Conservation (phyloP, 2,113 vertebrate genomes). For the Periophthalmus modestus region DNA sequence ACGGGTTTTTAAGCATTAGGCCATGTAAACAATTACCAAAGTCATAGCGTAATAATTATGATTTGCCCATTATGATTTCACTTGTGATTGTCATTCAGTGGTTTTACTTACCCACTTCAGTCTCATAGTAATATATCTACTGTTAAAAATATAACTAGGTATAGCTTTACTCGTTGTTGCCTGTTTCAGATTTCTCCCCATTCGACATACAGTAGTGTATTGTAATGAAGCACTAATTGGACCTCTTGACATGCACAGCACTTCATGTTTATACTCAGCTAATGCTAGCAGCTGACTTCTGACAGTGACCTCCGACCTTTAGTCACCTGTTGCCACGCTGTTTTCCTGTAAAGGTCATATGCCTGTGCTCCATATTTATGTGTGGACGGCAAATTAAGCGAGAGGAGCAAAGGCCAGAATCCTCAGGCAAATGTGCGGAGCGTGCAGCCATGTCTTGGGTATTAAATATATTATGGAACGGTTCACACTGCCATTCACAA, state of each 20-base stretch:
- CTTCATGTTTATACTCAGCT: constrained; percentile 52
- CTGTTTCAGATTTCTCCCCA: constrained; percentile 23
- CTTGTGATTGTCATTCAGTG: no score
- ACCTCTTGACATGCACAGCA: constrained; percentile 54
- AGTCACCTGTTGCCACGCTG: constrained; percentile 35
- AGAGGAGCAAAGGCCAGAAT: constrained; percentile 67
- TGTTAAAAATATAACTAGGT: no score
- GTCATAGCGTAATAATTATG: no score
- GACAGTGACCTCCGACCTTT: constrained; percentile 54
- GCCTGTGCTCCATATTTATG: constrained; percentile 71
- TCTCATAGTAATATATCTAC: no score
- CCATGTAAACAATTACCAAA: no score
- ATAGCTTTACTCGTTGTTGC: neutral
- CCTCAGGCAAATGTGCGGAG: constrained; percentile 49
- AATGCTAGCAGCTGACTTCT: constrained; percentile 57
- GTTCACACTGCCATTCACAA: neutral
- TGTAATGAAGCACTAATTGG: constrained; percentile 59
- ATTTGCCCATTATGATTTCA: no score
- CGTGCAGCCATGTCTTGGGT: constrained; percentile 49
- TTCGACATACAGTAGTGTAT: constrained; percentile 33
- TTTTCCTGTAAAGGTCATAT: constrained; percentile 56
- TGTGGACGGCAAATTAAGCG: constrained; percentile 65
- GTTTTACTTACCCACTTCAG: no score
- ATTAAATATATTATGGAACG: constrained; percentile 54
- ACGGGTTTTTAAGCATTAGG: no score